Percentiles rank a stretch among this genome's conserved stretches.
These are phyloP conservation scores for Aegithalos caudatus DNA, from an alignment of 2,113 vertebrate genomes.

Conservation along the genomic window DNA sequence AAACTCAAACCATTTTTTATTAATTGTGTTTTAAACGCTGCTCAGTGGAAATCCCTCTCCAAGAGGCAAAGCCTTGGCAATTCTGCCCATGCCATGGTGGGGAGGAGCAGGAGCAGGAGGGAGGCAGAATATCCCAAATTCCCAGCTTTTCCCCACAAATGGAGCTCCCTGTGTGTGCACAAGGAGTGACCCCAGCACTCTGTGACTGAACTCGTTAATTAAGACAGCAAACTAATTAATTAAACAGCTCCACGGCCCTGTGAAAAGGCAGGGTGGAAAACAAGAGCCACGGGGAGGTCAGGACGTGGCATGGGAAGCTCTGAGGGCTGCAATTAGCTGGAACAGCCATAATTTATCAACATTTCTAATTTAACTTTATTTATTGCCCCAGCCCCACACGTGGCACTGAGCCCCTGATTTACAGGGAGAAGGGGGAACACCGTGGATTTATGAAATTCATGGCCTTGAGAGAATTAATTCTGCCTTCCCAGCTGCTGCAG, in stretches of 20 bases:
- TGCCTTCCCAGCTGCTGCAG: not conserved
- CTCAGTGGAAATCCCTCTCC: not conserved
- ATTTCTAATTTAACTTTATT: not conserved
- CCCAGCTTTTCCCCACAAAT: accelerated
- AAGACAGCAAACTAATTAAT: not conserved
- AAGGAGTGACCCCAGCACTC: not conserved
- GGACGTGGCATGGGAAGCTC: not conserved
- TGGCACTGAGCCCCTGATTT: accelerated
- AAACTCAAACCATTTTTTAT: not conserved
- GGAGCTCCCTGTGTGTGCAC: not conserved
- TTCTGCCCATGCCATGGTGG: not conserved
- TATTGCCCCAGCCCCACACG: too few relatives aligned
- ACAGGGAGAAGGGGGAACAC: too few relatives aligned
- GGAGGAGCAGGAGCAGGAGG: not conserved
- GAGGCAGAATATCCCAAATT: not conserved
- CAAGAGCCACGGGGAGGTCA: not conserved
- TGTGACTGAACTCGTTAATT: not conserved
- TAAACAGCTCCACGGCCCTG: not conserved
- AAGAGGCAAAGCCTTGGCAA: not conserved
- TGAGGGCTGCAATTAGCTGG: not conserved
- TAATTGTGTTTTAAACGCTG: not conserved
- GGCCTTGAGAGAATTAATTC: not conserved
- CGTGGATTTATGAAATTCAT: not conserved
- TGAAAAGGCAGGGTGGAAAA: not conserved
- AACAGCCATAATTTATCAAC: not conserved